Conservation (phyloP, 2,888 invertebrate genomes). For the Campopleginae sp. region DNA sequence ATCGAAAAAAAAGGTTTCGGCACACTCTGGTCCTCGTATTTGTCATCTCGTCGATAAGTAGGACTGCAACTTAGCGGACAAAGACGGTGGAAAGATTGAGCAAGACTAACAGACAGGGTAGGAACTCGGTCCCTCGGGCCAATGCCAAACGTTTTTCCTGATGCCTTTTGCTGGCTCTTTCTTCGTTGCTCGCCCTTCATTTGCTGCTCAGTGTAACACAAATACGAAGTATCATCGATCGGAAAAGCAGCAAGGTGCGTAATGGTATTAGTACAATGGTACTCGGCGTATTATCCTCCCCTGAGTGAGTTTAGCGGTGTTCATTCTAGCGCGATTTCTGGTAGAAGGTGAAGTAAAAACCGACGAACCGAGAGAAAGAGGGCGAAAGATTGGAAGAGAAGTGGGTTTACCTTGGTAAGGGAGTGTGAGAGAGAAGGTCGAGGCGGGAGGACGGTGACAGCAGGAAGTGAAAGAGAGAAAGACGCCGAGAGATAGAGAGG, state of each 20-base stretch:
- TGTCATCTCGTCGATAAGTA: constrained; percentile 45
- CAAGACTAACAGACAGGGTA: neutral
- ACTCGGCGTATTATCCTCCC: constrained; percentile 21
- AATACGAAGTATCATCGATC: constrained; percentile 42
- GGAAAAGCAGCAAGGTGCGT: neutral
- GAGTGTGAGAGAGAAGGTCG: constrained; percentile 30
- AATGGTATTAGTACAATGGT: constrained; percentile 31
- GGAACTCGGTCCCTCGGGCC: constrained; percentile 31
- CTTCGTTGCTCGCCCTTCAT: neutral
- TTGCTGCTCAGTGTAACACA: constrained; percentile 52
- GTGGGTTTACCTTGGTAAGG: constrained; percentile 19
- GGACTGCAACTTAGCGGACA: neutral
- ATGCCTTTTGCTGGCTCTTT: constrained; percentile 15
- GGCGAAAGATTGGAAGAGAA: constrained; percentile 28
- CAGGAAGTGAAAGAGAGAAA: constrained; percentile 55
- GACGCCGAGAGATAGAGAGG: constrained; percentile 42
- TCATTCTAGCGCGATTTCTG: constrained; percentile 60
- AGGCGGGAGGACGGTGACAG: constrained; percentile 66
- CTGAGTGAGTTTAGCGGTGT: constrained; percentile 65
- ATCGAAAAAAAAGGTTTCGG: no score
- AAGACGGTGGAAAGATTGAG: constrained; percentile 26
- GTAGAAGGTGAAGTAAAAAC: constrained; percentile 53
- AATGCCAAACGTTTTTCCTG: constrained; percentile 50
- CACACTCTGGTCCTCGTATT: neutral
- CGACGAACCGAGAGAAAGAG: constrained; percentile 55